Evolutionary conservation across 1,140 invertebrate genomes (phyloP), one percentile per base, ranked within the genome.

Genomic region (Nephila pilipes): DNA sequence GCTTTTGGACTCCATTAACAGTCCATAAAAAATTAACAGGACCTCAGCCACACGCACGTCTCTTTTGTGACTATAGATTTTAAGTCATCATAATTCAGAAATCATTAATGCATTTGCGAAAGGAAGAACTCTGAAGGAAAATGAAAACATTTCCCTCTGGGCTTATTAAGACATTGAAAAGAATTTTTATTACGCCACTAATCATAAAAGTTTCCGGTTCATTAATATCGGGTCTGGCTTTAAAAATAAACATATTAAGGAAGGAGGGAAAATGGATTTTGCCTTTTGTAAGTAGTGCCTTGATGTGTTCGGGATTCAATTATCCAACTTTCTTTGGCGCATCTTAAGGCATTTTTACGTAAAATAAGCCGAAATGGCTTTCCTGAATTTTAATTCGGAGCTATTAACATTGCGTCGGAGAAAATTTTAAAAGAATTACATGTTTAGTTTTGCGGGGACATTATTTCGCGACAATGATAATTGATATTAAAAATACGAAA

Each of bases 201-300:
- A 91, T 91, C 89, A 91, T 91, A 91, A 91, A 91, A 91, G 46
- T 91, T 91, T 57, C 89, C 57, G 75, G 46, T 91, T 91, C 89
- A 91, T 91, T 91, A 91, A 91, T 83, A 91, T 79, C 14, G 69
- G 54, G 89, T 55, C 89, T 63, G 36, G 79, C 79, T 83, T 85
- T 91, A 91, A 91, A 91, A 91, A 91, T 91, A 83, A 91, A 91
- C 55, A 79, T 54, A 60, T 91, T 91, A 65, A 60, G 57, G 69
- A 38, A 58, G 60, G 22, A 12, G 80, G n/a, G 57, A 85, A 85
- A 85, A 85, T 85, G 83, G 57, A 85, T 85, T 85, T 85, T 85
- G 83, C 83, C 57, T 60, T 85, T 85, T 85, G 57, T 85, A 79
- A 75, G 60, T 79, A 54, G 2, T 63, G 25, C 65, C 16, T 55